Evolutionary conservation across 2,113 vertebrate species (phyloP).

Genomic region (Emydocephalus ijimae): DNA sequence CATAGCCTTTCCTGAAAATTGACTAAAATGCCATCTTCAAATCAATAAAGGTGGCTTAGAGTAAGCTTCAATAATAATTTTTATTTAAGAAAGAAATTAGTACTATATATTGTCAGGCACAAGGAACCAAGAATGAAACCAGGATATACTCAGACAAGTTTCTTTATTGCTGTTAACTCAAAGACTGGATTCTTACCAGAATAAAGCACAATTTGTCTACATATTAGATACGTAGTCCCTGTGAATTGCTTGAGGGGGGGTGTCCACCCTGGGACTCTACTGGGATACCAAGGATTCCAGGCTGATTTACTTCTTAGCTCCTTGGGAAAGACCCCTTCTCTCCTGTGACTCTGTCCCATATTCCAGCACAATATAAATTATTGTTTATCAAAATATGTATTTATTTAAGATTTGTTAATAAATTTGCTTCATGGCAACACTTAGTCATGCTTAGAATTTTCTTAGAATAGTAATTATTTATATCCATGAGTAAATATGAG

Average conservation of each 20-base stretch:
- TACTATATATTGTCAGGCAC: background rate
- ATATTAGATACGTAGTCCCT: background rate
- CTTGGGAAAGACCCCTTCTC: background rate
- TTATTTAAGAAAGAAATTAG: background rate
- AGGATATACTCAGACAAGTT: background rate
- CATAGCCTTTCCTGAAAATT: background rate
- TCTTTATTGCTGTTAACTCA: background rate
- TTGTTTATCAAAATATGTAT: no score
- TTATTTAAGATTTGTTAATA: background rate
- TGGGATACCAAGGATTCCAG: background rate
- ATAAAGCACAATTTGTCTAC: background rate
- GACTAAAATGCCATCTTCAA: background rate
- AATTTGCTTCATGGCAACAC: background rate
- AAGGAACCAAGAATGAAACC: background rate
- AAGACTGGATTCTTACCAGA: background rate
- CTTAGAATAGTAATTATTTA: background rate
- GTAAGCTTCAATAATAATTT: background rate
- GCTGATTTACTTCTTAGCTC: background rate
- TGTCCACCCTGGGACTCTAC: background rate
- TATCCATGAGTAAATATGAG: background rate
- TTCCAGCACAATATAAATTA: background rate
- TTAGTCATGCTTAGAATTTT: background rate
- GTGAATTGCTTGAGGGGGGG: background rate
- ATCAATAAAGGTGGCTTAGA: background rate
- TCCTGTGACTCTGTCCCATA: background rate